Percentiles rank a stretch among this genome's conserved stretches.
phyloP scores from a whole-genome alignment of 2,797 vertebrate species.

The Sandelia bainsii region DNA sequence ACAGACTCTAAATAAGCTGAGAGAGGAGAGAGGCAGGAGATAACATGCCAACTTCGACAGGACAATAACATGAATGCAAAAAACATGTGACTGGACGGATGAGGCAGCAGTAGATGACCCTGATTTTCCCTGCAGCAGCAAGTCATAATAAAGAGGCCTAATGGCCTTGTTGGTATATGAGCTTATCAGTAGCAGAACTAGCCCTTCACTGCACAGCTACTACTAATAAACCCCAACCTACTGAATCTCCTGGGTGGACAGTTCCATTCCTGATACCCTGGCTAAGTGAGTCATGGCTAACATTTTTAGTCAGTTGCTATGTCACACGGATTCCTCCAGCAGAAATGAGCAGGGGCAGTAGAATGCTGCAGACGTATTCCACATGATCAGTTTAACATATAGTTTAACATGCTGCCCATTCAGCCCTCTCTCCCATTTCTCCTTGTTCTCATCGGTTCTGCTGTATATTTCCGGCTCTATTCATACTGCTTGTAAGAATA shows the following conservation, averaged over 20 bases:
- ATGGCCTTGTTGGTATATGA: slow-evolving; percentile 19
- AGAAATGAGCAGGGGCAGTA: slow-evolving; percentile 6
- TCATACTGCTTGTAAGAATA: not conserved
- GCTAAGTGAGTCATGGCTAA: slow-evolving; percentile 17
- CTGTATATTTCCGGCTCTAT: not conserved
- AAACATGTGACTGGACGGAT: slow-evolving; percentile 26
- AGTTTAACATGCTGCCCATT: not conserved
- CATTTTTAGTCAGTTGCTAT: not conserved
- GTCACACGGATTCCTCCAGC: not conserved
- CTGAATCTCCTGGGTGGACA: not conserved
- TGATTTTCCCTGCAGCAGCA: slow-evolving; percentile 23
- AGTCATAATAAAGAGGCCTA: slow-evolving; percentile 18
- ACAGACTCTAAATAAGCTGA: slow-evolving; percentile 24
- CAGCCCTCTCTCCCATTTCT: too few relatives aligned
- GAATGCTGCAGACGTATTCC: not conserved
- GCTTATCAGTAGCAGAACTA: slow-evolving; percentile 26
- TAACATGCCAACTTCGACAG: slow-evolving; percentile 3
- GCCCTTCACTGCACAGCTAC: not conserved
- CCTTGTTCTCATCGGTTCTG: too few relatives aligned
- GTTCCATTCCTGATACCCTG: slow-evolving; percentile 26
- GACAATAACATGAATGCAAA: slow-evolving; percentile 4
- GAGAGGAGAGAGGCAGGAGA: slow-evolving; percentile 11
- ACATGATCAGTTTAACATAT: not conserved
- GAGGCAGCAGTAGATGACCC: not conserved
- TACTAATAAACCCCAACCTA: not conserved